Evolutionary conservation across 2,113 vertebrate species (phyloP).

Genomic region (Coreoperca whiteheadi): DNA sequence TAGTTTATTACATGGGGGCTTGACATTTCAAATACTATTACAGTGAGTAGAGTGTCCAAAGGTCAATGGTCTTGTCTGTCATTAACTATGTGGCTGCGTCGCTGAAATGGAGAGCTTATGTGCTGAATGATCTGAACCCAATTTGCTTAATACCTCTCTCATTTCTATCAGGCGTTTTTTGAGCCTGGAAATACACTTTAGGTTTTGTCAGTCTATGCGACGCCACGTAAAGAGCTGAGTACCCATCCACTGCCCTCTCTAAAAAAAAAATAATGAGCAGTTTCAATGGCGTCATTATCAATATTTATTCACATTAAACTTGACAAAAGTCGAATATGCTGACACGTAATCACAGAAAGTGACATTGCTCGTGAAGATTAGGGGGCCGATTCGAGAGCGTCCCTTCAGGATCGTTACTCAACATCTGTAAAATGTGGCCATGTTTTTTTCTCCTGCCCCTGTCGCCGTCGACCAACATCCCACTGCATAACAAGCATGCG

Average conservation of each 20-base stretch:
- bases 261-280: slow-evolving; percentile 52
- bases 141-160: slow-evolving; percentile 47
- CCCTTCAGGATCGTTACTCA: slow-evolving; percentile 36
- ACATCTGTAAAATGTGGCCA: slow-evolving; percentile 47
- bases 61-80: slow-evolving; percentile 68
- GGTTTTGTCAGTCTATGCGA: neutral
- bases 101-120: slow-evolving; percentile 33
- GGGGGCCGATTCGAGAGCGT: slow-evolving; percentile 12
- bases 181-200: neutral
- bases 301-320: slow-evolving; percentile 63
- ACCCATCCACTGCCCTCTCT: slow-evolving; percentile 11
- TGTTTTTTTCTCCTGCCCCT: slow-evolving; percentile 34
- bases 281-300: slow-evolving; percentile 56
- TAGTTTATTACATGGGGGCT: slow-evolving; percentile 54
- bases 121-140: slow-evolving; percentile 35
- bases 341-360: slow-evolving; percentile 52
- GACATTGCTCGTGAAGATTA: slow-evolving; percentile 17
- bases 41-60: slow-evolving; percentile 61
- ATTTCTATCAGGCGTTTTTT: neutral
- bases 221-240: neutral
- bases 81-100: slow-evolving; percentile 40
- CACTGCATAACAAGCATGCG: slow-evolving; percentile 52
- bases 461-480: slow-evolving; percentile 16
- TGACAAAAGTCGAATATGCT: slow-evolving; percentile 24
- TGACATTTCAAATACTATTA: slow-evolving; percentile 72